A percentile compares a stretch with the other conserved stretches of the same genome.
phyloP scores from a whole-genome alignment of 2,888 invertebrate species.

The Camponotus fellah region DNA sequence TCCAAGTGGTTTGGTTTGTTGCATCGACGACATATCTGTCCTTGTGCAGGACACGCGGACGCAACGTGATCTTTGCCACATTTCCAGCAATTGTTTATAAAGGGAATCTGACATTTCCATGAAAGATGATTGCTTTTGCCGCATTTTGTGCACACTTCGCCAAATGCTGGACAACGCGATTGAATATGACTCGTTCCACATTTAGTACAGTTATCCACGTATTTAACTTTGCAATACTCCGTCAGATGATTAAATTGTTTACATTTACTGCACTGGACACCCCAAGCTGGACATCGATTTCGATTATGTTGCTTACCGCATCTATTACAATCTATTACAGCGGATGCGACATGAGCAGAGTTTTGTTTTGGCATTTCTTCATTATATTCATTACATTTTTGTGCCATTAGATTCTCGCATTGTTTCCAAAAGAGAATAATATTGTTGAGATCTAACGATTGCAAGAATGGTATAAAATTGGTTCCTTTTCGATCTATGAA shows the following conservation, averaged over 20 bases:
- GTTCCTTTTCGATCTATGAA: neutral
- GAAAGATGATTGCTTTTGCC: constrained; percentile 53
- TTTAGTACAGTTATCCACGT: constrained; percentile 7
- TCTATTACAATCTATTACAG: neutral
- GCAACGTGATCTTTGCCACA: neutral
- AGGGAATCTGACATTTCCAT: constrained; percentile 46
- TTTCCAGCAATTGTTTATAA: neutral
- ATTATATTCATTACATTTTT: neutral
- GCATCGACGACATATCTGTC: neutral
- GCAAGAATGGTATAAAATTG: neutral
- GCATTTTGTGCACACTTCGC: constrained; percentile 58
- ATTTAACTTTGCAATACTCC: constrained; percentile 39
- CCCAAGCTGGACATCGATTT: constrained; percentile 44
- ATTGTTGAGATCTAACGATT: neutral
- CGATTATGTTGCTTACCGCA: constrained; percentile 39
- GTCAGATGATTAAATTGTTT: constrained; percentile 49
- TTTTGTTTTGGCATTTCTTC: neutral
- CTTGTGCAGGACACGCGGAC: neutral
- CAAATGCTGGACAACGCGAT: constrained; percentile 52
- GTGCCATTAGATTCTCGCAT: constrained; percentile 21
- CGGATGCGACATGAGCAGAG: neutral
- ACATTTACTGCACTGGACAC: constrained; percentile 50
- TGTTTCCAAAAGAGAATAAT: constrained; percentile 30
- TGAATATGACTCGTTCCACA: constrained; percentile 55
- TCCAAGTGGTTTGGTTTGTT: constrained; percentile 2